Evolutionary conservation across 2,888 invertebrate genomes (phyloP).

Genomic region (Dryobota labecula): DNA sequence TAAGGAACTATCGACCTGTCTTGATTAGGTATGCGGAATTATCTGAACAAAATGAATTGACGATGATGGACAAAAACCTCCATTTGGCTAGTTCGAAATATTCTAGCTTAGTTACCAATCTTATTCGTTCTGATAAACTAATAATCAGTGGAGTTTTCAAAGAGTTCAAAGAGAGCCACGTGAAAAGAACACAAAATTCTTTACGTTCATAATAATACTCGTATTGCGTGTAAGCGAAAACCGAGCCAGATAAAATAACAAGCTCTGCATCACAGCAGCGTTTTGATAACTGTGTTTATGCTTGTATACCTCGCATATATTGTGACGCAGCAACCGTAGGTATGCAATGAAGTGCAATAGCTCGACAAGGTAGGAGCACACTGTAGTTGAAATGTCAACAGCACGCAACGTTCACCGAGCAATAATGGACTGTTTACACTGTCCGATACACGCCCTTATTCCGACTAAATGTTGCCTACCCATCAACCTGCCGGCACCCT

Average conservation of each 20-base stretch:
- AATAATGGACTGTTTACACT: slow-evolving; percentile 66
- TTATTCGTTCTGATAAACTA: background rate
- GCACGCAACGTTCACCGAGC: slow-evolving; percentile 60
- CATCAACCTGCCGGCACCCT: slow-evolving; percentile 53
- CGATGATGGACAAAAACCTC: background rate
- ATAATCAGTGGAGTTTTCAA: background rate
- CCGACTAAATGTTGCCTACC: slow-evolving; percentile 37
- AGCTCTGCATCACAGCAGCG: background rate
- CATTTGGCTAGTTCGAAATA: background rate
- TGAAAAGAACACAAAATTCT: background rate
- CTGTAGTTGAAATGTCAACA: slow-evolving; percentile 72
- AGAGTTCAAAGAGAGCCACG: background rate
- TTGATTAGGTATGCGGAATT: background rate
- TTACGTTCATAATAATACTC: background rate
- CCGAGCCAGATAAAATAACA: background rate
- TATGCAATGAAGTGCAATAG: slow-evolving; percentile 56
- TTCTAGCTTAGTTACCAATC: background rate
- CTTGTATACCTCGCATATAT: background rate
- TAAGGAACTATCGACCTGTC: background rate
- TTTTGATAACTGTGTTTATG: slow-evolving; percentile 19
- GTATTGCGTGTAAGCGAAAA: background rate
- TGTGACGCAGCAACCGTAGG: slow-evolving; percentile 23
- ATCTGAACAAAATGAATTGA: background rate
- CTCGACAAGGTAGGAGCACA: slow-evolving; percentile 62
- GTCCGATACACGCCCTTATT: slow-evolving; percentile 57